Evolutionary conservation across 2,888 invertebrate genomes (phyloP).

Genomic region (Portevinia maculata): DNA sequence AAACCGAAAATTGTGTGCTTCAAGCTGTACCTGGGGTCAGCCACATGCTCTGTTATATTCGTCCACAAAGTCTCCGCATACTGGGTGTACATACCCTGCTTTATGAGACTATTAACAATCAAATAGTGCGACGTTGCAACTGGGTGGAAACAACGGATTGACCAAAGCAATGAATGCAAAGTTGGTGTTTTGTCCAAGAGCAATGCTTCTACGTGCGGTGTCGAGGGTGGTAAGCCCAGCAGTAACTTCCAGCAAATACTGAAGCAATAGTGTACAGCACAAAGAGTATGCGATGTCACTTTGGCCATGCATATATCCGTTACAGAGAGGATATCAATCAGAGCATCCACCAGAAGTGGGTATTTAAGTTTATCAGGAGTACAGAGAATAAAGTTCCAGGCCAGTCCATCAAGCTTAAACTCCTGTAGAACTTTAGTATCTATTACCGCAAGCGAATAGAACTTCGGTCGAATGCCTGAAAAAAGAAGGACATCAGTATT

Average conservation of each 20-base stretch:
- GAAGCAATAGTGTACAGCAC: constrained; percentile 96
- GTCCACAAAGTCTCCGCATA: constrained; percentile 83
- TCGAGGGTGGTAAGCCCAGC: constrained; percentile 94
- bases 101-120: constrained; percentile 93
- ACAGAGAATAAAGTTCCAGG: constrained; percentile 96
- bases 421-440: constrained; percentile 88
- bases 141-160: constrained; percentile 91
- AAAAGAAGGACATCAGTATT: constrained; percentile 78
- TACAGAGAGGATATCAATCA: constrained; percentile 92
- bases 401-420: constrained; percentile 95
- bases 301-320: constrained; percentile 87
- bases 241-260: constrained; percentile 86
- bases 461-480: constrained; percentile 91
- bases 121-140: constrained; percentile 94
- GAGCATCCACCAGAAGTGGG: constrained; percentile 92
- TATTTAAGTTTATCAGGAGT: constrained; percentile 96
- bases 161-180: constrained; percentile 94
- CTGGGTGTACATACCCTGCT: constrained; percentile 94
- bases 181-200: constrained; percentile 88
- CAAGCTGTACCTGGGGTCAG: constrained; percentile 80
- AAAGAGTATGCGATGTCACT: constrained; percentile 86
- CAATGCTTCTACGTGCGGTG: constrained; percentile 92
- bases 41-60: constrained; percentile 81
- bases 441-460: constrained; percentile 93
- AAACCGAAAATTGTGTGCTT: constrained; percentile 81